Evolutionary conservation across 2,113 vertebrate species (phyloP), one percentile per base, ranked within the genome.

Genomic region (Heteronetta atricapilla): DNA sequence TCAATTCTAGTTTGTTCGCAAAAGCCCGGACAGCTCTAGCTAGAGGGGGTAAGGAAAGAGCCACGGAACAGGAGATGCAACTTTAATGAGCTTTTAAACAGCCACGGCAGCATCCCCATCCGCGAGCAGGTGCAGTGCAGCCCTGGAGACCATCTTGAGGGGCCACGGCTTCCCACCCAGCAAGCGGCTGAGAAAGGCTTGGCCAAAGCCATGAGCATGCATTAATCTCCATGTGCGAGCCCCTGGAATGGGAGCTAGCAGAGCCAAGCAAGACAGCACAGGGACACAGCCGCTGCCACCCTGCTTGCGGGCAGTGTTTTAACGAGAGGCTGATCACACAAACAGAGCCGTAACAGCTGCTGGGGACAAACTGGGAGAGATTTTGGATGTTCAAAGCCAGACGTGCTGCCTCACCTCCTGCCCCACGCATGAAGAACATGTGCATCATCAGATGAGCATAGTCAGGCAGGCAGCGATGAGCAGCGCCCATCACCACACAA

Each of bases 1-100:
- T 95, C 93, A 93, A 94, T 96, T 92, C 88, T 91, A 78, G 84
- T 70, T 91, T 95, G 91, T 92, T 95, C 96, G 80, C 69, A 91
- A 92, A 94, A 93, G 75, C 90, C 80, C 42, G 86, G 93, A 90
- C 87, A 95, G 90, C 53, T 60, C 53, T 60, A 74, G 82, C 67
- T 63, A 88, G 86, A 86, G 79, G 28, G 60, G 64, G 40, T 18
- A 74, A 87, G 62, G 60, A 72, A 89, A 77, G 58, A 78, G 21
- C 22, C 20, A 23, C 22, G 53, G 55, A 75, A 60, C 0, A 1
- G 59, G 60, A 77, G 63, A 85, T 85, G 69, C 82, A 88, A 82
- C 55, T 83, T 91, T 90, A 96, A 93, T 94, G 94, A 93, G 77
- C 75, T 96, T 96, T 94, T 88, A 88, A 95, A 48, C 38, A 77